phyloP scores from a whole-genome alignment of 2,888 invertebrate genomes.

The Zhengitettix transpicula region DNA sequence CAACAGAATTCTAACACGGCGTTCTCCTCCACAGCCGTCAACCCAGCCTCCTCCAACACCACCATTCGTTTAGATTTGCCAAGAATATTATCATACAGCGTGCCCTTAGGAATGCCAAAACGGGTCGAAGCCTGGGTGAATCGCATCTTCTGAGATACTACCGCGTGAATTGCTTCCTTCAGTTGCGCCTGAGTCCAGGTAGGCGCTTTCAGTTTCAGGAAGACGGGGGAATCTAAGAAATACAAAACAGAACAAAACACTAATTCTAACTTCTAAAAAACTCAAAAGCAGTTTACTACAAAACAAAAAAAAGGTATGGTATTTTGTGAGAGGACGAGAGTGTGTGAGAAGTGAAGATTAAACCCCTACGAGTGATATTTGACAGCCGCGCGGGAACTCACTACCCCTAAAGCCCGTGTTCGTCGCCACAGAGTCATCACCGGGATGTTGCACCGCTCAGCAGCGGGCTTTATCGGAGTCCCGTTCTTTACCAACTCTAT shows the following conservation, averaged over 20 bases:
- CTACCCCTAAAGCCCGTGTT: conserved; percentile 20
- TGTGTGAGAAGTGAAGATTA: neutral
- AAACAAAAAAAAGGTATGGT: neutral
- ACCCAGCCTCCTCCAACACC: conserved; percentile 49
- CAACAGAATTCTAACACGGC: conserved; percentile 56
- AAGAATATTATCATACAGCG: conserved; percentile 59
- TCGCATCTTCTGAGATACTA: conserved; percentile 57
- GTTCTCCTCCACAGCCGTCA: conserved; percentile 41
- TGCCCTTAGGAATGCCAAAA: conserved; percentile 60
- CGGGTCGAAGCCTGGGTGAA: conserved; percentile 57
- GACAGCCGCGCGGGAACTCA: conserved; percentile 17
- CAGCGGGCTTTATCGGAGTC: conserved; percentile 22
- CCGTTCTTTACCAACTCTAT: conserved; percentile 22
- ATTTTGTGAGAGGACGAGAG: neutral
- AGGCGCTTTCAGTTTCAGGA: conserved; percentile 42
- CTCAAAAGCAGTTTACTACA: neutral
- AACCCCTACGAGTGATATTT: neutral
- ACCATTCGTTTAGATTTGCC: conserved; percentile 63
- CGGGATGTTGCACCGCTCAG: conserved; percentile 23
- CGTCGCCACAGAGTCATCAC: no score
- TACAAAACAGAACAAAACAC: conserved; percentile 18
- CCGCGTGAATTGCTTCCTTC: conserved; percentile 58
- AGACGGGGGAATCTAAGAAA: conserved; percentile 15
- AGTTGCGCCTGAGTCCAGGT: conserved; percentile 59
- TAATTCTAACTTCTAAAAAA: conserved; percentile 12